Percentiles rank a stretch among this genome's conserved stretches.
Evolutionary conservation across 2,888 invertebrate genomes (phyloP).

Genomic region (Drosophila pegasa): DNA sequence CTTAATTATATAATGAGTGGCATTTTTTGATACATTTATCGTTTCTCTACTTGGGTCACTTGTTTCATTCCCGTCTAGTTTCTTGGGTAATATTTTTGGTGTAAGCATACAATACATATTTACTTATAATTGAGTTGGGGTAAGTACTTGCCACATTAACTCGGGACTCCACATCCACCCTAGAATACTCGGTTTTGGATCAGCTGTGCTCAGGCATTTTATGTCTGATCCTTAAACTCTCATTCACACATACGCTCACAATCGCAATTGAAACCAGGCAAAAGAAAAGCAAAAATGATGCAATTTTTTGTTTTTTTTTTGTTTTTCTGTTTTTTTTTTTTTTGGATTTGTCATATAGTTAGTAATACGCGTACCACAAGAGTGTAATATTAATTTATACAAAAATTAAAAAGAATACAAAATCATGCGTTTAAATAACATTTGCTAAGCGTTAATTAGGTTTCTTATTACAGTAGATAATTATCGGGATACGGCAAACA

Average conservation of each 20-base stretch:
- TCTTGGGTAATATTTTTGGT: background rate
- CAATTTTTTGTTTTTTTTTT: constrained; percentile 17
- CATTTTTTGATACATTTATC: background rate
- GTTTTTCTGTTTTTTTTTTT: too few species aligned
- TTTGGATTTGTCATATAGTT: constrained; percentile 27
- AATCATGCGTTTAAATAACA: constrained; percentile 61
- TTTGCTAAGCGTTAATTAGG: constrained; percentile 49
- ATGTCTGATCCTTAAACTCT: constrained; percentile 3
- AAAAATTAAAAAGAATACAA: constrained; percentile 52
- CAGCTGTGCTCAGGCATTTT: constrained; percentile 5
- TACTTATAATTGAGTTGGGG: background rate
- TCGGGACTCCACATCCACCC: constrained; percentile 15
- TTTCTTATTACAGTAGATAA: constrained; percentile 49
- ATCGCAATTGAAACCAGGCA: constrained; percentile 24
- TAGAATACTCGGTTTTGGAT: constrained; percentile 4
- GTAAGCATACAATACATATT: background rate
- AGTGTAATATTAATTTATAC: constrained; percentile 51
- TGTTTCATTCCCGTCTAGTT: background rate
- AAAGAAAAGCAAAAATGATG: constrained; percentile 31
- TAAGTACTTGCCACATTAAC: constrained; percentile 28
- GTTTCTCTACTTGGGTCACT: background rate
- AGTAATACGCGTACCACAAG: constrained; percentile 56
- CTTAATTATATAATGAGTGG: background rate
- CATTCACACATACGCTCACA: constrained; percentile 37
- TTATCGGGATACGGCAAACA: constrained; percentile 45